Percentiles rank a stretch among this genome's conserved stretches.
phyloP scores from a whole-genome alignment of 1,140 invertebrate species.

The Halyomorpha halys region DNA sequence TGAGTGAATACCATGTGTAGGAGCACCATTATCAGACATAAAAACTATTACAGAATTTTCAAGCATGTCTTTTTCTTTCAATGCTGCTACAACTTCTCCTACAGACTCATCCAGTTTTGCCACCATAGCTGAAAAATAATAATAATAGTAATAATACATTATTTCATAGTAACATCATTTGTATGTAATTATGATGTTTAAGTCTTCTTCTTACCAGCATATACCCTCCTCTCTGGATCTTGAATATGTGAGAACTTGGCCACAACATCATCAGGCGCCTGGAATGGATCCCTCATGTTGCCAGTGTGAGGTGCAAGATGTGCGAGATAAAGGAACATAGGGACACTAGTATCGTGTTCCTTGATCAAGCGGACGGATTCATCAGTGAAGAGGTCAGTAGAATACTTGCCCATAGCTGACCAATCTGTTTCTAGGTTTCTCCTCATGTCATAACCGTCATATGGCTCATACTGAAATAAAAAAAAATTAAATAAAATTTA shows the following conservation, averaged over 20 bases:
- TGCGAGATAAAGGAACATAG: constrained; percentile 68
- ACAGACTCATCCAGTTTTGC: constrained; percentile 78
- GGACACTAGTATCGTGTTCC: constrained; percentile 45
- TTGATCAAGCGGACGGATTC: constrained; percentile 59
- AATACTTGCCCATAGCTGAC: constrained; percentile 51
- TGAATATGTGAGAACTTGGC: constrained; percentile 62
- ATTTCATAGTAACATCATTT: too few species aligned
- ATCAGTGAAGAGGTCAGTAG: constrained; percentile 65
- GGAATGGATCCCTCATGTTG: constrained; percentile 53
- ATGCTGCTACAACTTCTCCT: constrained; percentile 57
- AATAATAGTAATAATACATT: too few species aligned
- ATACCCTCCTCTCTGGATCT: constrained; percentile 58
- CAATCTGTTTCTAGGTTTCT: constrained; percentile 49
- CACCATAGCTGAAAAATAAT: constrained; percentile 59
- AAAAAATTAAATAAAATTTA: too few species aligned
- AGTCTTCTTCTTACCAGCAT: constrained; percentile 50
- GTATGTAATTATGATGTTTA: too few species aligned
- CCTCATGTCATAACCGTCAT: constrained; percentile 54
- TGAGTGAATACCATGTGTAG: constrained; percentile 52
- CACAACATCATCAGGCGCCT: constrained; percentile 64
- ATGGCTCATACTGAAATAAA: constrained; percentile 21
- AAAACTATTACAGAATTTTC: constrained; percentile 65
- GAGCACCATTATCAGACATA: constrained; percentile 70
- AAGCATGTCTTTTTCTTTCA: constrained; percentile 55
- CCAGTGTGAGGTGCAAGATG: constrained; percentile 72